Conservation (phyloP, 2,888 invertebrate species). For the Cataglyphis albicans region DNA sequence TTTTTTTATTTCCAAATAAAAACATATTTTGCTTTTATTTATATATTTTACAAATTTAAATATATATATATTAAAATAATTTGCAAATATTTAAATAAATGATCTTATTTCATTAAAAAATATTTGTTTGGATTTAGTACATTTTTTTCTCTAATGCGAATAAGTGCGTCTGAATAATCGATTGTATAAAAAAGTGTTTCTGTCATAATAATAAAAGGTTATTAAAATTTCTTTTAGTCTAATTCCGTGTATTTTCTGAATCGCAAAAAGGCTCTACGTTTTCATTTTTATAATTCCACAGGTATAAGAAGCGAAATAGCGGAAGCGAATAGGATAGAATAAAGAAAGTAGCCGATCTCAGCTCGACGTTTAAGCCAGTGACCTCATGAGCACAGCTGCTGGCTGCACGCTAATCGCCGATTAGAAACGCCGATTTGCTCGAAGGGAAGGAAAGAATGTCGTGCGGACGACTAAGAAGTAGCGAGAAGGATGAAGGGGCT, state of each 20-base stretch:
- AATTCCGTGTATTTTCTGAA: background rate
- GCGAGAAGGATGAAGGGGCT: constrained; percentile 51
- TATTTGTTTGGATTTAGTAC: too few species aligned
- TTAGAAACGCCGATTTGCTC: constrained; percentile 57
- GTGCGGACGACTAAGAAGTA: constrained; percentile 24
- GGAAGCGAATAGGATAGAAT: background rate
- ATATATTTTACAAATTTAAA: too few species aligned
- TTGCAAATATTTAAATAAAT: too few species aligned
- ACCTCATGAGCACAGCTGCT: constrained; percentile 1
- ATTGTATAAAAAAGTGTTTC: background rate
- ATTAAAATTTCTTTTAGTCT: too few species aligned
- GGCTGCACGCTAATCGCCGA: constrained; percentile 60
- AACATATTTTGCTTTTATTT: too few species aligned
- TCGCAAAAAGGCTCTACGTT: background rate
- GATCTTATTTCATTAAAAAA: too few species aligned
- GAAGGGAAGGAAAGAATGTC: constrained; percentile 55
- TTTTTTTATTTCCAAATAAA: too few species aligned
- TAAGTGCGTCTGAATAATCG: background rate
- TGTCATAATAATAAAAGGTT: background rate
- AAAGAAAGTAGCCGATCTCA: constrained; percentile 6
- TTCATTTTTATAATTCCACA: too few species aligned
- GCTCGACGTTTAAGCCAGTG: background rate
- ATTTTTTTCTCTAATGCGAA: background rate
- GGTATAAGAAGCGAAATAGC: background rate
- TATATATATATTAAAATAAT: too few species aligned